phyloP scores from a whole-genome alignment of 1,140 invertebrate species.

The Drepana arcuata region DNA sequence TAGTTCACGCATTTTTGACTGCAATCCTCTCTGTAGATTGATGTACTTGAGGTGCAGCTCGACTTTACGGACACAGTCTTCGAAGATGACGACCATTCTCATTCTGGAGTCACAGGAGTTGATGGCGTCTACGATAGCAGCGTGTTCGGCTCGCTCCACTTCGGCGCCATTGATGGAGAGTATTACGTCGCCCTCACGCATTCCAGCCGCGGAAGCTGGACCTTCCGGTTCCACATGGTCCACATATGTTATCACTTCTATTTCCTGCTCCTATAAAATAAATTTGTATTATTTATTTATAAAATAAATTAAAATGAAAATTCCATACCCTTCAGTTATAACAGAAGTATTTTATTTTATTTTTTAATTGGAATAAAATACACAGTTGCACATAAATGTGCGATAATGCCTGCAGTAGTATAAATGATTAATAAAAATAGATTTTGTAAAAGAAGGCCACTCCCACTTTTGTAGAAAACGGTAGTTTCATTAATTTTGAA shows the following conservation, averaged over 20 bases:
- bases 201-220: slow-evolving; percentile 90
- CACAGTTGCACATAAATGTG: no score
- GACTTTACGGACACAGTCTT: slow-evolving; percentile 94
- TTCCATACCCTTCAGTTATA: no score
- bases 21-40: slow-evolving; percentile 86
- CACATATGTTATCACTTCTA: slow-evolving; percentile 96
- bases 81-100: slow-evolving; percentile 95
- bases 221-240: slow-evolving; percentile 95
- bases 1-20: slow-evolving; percentile 89
- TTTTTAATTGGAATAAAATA: no score
- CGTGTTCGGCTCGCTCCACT: slow-evolving; percentile 93
- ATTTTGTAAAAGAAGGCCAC: no score
- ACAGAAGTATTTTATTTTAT: no score
- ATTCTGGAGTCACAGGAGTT: slow-evolving; percentile 91
- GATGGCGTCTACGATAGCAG: slow-evolving; percentile 91
- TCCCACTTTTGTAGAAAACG: no score
- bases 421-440: no score
- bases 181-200: slow-evolving; percentile 95
- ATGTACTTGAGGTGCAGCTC: slow-evolving; percentile 94
- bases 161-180: slow-evolving; percentile 94
- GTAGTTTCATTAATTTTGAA: no score
- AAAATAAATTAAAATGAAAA: no score
- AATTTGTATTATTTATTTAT: no score
- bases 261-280: slow-evolving; percentile 75
- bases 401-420: no score